These are phyloP conservation scores for Hyperoplus immaculatus DNA, from an alignment of 2,797 vertebrate species.

Conservation along the genomic window DNA sequence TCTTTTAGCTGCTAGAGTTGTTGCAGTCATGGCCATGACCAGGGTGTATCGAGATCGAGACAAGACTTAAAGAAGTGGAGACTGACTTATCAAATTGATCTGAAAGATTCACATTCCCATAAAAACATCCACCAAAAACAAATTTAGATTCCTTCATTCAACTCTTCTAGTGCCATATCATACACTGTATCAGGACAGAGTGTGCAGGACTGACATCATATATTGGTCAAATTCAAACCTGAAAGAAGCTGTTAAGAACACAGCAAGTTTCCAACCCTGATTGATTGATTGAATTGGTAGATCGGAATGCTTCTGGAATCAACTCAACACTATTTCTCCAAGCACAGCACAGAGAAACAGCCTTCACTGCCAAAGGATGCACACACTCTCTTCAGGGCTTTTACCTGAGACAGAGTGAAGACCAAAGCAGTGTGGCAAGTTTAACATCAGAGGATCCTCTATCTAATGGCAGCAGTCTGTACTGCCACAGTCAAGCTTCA, in stretches of 20 bases:
- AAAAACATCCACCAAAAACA: no score
- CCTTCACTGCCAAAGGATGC: conserved; percentile 16
- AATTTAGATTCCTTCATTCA: no score
- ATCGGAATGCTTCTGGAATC: conserved; percentile 15
- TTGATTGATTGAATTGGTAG: background rate
- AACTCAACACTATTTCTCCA: conserved; percentile 13
- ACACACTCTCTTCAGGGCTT: background rate
- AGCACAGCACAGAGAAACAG: conserved; percentile 15
- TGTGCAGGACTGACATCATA: background rate
- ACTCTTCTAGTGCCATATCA: no score
- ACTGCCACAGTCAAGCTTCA: background rate
- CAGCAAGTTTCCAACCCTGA: background rate
- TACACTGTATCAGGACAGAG: no score
- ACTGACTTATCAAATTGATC: no score
- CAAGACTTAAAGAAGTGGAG: no score
- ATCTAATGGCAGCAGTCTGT: background rate
- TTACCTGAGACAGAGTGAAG: background rate
- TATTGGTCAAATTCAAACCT: background rate
- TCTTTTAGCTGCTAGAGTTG: background rate
- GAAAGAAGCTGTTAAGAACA: background rate
- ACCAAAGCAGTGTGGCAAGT: background rate
- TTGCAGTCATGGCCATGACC: no score
- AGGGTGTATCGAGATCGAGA: no score
- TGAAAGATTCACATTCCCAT: no score
- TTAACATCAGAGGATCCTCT: background rate